Base-by-base conservation (phyloP, 1,140 invertebrate genomes). In the Tetranychus urticae region DNA sequence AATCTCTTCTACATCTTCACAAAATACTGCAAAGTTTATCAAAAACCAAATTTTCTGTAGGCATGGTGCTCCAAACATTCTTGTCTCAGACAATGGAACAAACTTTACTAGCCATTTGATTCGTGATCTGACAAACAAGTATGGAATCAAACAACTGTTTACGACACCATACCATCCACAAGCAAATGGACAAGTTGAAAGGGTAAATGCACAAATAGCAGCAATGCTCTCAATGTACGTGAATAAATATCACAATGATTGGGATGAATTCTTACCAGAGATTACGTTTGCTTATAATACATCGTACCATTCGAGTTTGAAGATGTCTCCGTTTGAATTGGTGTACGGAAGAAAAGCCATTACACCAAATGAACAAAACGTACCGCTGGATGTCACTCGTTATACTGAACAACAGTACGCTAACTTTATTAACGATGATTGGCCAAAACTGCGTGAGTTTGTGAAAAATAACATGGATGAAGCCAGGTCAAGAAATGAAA, bases 211-310 rank as follows among this genome's bases (percentile, higher is more conserved):
- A 33, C 66, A 62, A 10, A 37, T 68, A 37, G 55, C 56, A 35
- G 45, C 33, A 35, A 59, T 58, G 33, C 42, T 61, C 23, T 46
- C 35, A 5, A 57, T 42, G 62, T 76, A 71, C 64, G 63, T 70
- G 6, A n/a, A n/a, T n/a, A 67, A 65, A 14, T n/a, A 64, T 10
- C 68, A 67, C 12, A 65, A 48, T 8, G 68, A 76, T 61, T 78
- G 76, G 75, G 73, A 76, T 55, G 59, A 69, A 59, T 72, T 68
- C 6, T 60, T 75, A 2, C 67, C 66, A 1, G 69, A 70, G 14
- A 73, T 72, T 1, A 70, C 69, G 8, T 75, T 74, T 64, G 69
- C 68, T 8, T 73, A 75, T 60, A 77, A 77, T 48, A 73, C 71
- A 0, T 66, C 71, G 12, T 36, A 68, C 1, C 75, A 77, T 61